Conservation (phyloP, 35 echinoderm and acorn worm genomes). For the Ophioderma brevispina region DNA sequence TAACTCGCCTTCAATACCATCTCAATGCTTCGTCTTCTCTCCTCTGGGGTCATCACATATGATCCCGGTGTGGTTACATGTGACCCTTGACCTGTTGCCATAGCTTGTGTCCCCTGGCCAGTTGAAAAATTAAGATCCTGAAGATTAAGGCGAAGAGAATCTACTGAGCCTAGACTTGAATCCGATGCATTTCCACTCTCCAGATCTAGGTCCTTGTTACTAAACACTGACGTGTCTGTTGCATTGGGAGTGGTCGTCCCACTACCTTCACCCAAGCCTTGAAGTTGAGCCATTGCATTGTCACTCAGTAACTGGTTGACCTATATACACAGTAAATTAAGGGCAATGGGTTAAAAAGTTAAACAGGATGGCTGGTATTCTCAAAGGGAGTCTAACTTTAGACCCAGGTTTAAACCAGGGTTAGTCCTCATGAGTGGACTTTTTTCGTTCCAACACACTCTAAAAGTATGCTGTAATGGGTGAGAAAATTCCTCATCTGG, state of each 20-base stretch:
- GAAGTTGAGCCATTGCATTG: background rate
- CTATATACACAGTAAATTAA: background rate
- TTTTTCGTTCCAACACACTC: too few species aligned
- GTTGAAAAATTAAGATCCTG: background rate
- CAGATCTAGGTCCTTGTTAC: background rate
- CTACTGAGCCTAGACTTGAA: background rate
- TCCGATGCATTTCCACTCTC: background rate
- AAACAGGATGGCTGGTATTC: too few species aligned
- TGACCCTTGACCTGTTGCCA: background rate
- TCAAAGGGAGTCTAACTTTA: too few species aligned
- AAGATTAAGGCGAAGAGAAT: background rate
- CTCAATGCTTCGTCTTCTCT: background rate
- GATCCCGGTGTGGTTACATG: background rate
- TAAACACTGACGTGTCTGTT: background rate
- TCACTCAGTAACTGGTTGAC: background rate
- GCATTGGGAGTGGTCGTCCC: background rate
- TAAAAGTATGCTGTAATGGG: too few species aligned
- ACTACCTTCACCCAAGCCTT: background rate
- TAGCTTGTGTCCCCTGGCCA: background rate
- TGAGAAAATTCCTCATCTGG: too few species aligned
- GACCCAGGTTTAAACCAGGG: too few species aligned
- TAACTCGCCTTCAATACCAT: background rate
- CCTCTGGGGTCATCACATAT: slow-evolving; percentile 2
- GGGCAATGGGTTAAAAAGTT: too few species aligned
- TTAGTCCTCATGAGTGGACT: too few species aligned